Base-by-base conservation (phyloP, 2,888 invertebrate species). In the Microplitis manilae region DNA sequence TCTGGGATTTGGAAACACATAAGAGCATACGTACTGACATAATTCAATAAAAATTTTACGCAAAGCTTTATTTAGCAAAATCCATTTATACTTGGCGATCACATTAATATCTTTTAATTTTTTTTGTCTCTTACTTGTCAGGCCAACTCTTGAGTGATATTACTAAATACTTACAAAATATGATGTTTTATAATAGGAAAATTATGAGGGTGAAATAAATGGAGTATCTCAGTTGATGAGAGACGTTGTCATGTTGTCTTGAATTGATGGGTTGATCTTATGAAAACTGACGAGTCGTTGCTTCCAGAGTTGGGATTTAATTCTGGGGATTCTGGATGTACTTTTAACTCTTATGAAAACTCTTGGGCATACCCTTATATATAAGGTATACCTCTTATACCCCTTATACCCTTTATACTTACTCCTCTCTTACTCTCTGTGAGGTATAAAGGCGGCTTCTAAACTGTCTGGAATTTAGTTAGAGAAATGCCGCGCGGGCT, bases 291-390 rank as follows among this genome's bases (percentile, higher is more conserved):
- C 50, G 50, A 50, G 50, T 13, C 50, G 50, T 9, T 50, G 13
- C 13, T 50, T 13, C 4, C 50, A 9, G 13, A 50, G 50, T 50
- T 50, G 50, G 13, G 50, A 8, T 50, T 50, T 9, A 50, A 50
- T 50, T 50, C 50, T 30, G 30, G 30, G 4, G 30, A 30, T 30
- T 30, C 0, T 30, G 30, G 50, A 13, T 13, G 50, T 50, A 50
- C 50, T 68, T 77, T 74, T 74, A 64, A n/a, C 20, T 20, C 8
- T 65, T 13, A 9, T 62, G n/a, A 61, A 71, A 61, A 39, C 60
- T 68, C 20, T 60, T 73, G 39, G 64, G 65, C 67, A 68, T 13
- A 9, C 38, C 60, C 64, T 73, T 77, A 75, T 20, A 20, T 20
- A 20, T 1, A 20, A 20, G 20, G 20, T 20, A 20, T 30, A 30